These are phyloP conservation scores for Ommatoiulus sabulosus DNA, from an alignment of 2,888 invertebrate species.

Conservation along the genomic window DNA sequence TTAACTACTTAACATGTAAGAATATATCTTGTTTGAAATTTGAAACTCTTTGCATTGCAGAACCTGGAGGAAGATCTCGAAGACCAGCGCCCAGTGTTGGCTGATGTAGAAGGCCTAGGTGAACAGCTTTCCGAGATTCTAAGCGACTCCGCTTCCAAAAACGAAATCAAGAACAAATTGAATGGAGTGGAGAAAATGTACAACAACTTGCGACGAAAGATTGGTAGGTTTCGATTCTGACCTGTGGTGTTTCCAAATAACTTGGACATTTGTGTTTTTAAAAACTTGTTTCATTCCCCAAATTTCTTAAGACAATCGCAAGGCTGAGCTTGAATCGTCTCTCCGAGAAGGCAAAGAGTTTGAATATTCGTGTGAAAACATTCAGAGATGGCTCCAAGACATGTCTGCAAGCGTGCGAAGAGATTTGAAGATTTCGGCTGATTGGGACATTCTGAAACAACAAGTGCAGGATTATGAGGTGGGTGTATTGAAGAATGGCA, in stretches of 20 bases:
- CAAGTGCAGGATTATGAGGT: constrained; percentile 88
- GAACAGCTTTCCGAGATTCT: constrained; percentile 84
- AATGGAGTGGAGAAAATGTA: constrained; percentile 88
- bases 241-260: constrained; percentile 51
- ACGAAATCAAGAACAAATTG: constrained; percentile 90
- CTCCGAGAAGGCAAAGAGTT: constrained; percentile 88
- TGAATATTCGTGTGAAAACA: constrained; percentile 87
- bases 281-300: not conserved
- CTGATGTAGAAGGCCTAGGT: constrained; percentile 92
- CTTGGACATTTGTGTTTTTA: not conserved
- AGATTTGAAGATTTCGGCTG: constrained; percentile 86
- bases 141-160: constrained; percentile 88
- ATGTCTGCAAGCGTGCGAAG: constrained; percentile 82
- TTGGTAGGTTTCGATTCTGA: constrained; percentile 76
- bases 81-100: constrained; percentile 86
- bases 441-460: constrained; percentile 82
- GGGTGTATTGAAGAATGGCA: constrained; percentile 52
- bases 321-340: constrained; percentile 90
- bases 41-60: constrained; percentile 62
- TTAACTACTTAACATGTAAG: too few species aligned
- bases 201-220: constrained; percentile 87
- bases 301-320: constrained; percentile 67
- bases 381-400: constrained; percentile 89
- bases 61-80: constrained; percentile 88
- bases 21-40: not conserved